Conservation (phyloP, 2,888 invertebrate genomes). For the Polyommatus iphigenia region DNA sequence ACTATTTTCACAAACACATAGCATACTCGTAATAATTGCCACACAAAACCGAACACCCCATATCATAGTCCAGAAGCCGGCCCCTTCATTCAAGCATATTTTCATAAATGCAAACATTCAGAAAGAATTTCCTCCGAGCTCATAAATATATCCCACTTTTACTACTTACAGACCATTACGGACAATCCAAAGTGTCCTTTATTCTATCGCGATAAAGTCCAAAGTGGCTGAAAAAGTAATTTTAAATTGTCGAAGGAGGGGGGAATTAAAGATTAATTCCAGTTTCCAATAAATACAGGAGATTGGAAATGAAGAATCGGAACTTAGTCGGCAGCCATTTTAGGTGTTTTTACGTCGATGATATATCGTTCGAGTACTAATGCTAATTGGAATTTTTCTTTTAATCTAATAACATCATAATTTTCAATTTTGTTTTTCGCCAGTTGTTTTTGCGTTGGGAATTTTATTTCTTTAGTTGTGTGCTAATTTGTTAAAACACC, state of each 20-base stretch:
- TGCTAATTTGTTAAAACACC: background rate
- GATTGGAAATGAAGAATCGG: constrained; percentile 77
- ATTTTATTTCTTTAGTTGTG: background rate
- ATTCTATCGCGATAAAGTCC: constrained; percentile 43
- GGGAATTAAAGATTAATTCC: constrained; percentile 76
- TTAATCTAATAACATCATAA: constrained; percentile 31
- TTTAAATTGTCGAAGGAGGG: constrained; percentile 65
- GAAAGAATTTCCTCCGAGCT: constrained; percentile 78
- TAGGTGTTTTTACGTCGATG: constrained; percentile 68
- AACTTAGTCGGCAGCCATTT: constrained; percentile 75
- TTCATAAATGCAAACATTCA: constrained; percentile 80
- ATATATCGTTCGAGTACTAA: constrained; percentile 47
- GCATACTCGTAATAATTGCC: background rate
- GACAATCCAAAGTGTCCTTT: constrained; percentile 48
- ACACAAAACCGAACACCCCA: constrained; percentile 45
- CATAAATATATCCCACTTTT: constrained; percentile 79
- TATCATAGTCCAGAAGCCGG: constrained; percentile 45
- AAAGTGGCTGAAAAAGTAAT: constrained; percentile 61
- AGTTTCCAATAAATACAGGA: constrained; percentile 75
- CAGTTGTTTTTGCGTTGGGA: constrained; percentile 9
- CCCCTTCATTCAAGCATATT: constrained; percentile 76
- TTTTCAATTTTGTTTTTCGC: constrained; percentile 17
- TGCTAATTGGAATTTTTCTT: constrained; percentile 32
- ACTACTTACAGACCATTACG: constrained; percentile 55
- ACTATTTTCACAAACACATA: no score